These are phyloP conservation scores for Ciona savignyi DNA, from an alignment of 23 tunicate species.

Conservation along the genomic window DNA sequence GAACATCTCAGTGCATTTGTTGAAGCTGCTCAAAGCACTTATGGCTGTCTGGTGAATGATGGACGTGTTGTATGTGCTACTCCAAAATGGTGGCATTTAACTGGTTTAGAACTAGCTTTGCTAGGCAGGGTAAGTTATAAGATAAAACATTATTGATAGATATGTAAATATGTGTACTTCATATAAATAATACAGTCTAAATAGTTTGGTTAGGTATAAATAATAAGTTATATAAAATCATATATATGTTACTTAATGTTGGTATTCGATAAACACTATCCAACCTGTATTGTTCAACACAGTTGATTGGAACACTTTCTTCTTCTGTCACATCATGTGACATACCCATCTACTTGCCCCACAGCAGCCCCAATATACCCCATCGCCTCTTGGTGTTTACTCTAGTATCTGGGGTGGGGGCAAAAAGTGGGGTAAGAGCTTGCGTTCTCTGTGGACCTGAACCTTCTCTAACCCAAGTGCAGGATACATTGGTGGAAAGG, in stretches of 20 bases:
- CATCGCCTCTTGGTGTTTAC: constrained; percentile 73
- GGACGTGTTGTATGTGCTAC: constrained; percentile 86
- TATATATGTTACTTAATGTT: no score
- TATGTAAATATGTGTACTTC: neutral
- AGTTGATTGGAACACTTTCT: constrained; percentile 54
- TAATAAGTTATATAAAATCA: no score
- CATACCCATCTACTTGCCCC: constrained; percentile 76
- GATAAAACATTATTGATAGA: neutral
- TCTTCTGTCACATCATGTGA: constrained; percentile 63
- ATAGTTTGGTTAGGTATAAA: neutral
- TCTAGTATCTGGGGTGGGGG: constrained; percentile 29
- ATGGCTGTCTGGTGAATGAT: constrained; percentile 67
- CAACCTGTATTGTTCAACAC: constrained; percentile 2
- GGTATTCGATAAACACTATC: no score
- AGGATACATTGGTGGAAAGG: constrained; percentile 62
- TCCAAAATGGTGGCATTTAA: constrained; percentile 78
- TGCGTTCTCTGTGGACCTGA: constrained; percentile 91
- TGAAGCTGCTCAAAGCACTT: constrained; percentile 73
- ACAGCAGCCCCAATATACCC: constrained; percentile 71
- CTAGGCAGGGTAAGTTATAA: constrained; percentile 53
- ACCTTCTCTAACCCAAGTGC: constrained; percentile 65
- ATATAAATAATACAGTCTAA: neutral
- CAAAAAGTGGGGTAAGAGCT: constrained; percentile 51
- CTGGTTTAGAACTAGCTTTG: constrained; percentile 78
- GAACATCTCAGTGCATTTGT: constrained; percentile 77